Base-by-base conservation (phyloP, 2,797 vertebrate genomes). In the Echeneis naucrates region DNA sequence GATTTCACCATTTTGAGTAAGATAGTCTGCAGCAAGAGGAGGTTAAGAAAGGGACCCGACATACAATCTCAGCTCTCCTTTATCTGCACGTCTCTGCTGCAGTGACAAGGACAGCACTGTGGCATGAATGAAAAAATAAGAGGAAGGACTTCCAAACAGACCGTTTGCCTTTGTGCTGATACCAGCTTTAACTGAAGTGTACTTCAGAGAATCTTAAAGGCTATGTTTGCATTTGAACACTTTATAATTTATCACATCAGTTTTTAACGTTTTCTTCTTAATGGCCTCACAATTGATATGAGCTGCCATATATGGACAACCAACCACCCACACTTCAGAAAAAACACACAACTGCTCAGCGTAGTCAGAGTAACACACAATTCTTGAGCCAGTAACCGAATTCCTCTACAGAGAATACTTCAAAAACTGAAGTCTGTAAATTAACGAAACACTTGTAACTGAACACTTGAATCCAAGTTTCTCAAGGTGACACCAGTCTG, bases 21-120 rank as follows among this genome's bases (percentile, higher is more conserved):
- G 17, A 67, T 63, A 27, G 65, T 72, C 63, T 72, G 83, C 82
- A 88, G 84, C 77, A 67, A 67, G 44, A 8, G 52, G 77, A 63
- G 54, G 64, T 19, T 58, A 63, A 63, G 61, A 27, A 21, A 38
- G 33, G 54, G 40, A 32, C 24, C 40, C 0, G 16, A 69, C 51
- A 27, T 35, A 44, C 30, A 42, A 64, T 40, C 27, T 37, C 12
- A 33, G 45, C 37, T 40, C 13, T 40, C 38, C 11, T 10, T 16
- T 16, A 62, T n/a, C 58, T 67, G 68, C 37, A 21, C 1, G 44
- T 60, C 59, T 59, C 8, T 4, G 8, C 66, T 68, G 40, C 16
- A 33, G 60, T 2, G 53, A 61, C 50, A 54, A 57, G 45, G 53
- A 61, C 50, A 42, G 66, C 74, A 77, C 66, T 2, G 3, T 17